Conservation (phyloP, 2,113 vertebrate species). For the Charadrius vociferus region DNA sequence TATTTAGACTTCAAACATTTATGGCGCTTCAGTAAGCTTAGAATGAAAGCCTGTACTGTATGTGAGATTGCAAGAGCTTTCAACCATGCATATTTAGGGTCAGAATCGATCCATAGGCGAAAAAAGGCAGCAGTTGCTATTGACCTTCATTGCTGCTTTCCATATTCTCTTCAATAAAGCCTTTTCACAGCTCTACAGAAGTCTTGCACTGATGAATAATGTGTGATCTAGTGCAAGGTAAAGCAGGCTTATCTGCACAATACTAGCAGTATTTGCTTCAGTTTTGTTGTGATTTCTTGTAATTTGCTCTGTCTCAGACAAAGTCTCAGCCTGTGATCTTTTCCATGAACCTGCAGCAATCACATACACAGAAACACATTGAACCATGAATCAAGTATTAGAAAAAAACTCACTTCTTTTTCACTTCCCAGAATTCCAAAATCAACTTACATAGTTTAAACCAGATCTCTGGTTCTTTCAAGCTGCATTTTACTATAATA, state of each 20-base stretch:
- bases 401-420: background rate
- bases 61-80: background rate
- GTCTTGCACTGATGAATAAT: background rate
- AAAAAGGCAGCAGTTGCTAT: background rate
- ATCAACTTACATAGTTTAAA: background rate
- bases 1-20: background rate
- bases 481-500: background rate
- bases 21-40: background rate
- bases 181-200: background rate
- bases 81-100: background rate
- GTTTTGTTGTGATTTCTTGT: background rate
- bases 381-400: background rate
- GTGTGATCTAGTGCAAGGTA: background rate
- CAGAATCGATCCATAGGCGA: background rate
- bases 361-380: background rate
- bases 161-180: background rate
- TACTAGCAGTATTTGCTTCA: background rate
- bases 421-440: background rate
- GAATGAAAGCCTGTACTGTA: background rate
- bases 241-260: background rate
- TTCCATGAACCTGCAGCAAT: background rate
- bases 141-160: background rate
- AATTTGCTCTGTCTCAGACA: background rate
- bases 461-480: background rate
- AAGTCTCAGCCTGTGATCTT: background rate